These are phyloP conservation scores for Procambarus clarkii DNA, from an alignment of 1,140 invertebrate genomes.

Conservation along the genomic window DNA sequence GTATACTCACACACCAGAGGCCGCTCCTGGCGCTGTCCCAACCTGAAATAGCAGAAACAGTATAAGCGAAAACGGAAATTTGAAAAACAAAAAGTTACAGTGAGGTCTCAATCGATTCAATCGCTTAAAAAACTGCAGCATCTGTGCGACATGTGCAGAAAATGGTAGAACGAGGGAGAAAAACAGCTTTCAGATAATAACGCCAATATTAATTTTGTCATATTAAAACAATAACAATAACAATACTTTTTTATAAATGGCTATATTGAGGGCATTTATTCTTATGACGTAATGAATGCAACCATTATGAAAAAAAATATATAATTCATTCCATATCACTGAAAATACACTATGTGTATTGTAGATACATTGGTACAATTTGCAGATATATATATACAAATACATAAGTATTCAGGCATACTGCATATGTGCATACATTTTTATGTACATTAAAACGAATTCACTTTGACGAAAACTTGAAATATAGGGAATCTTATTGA, in stretches of 20 bases:
- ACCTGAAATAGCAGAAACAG: not conserved
- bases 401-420: not conserved
- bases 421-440: no score
- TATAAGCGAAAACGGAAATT: not conserved
- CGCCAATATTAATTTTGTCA: conserved; percentile 26
- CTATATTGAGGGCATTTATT: not conserved
- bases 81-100: not conserved
- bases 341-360: not conserved
- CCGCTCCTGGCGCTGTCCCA: no score
- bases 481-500: no score
- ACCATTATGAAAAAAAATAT: not conserved
- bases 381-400: not conserved
- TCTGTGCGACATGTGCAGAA: not conserved
- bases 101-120: not conserved
- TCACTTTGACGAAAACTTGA: no score
- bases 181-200: conserved; percentile 40
- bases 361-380: no score
- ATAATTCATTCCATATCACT: conserved; percentile 1
- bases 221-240: conserved; percentile 48
- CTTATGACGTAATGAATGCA: not conserved
- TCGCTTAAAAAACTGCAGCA: not conserved
- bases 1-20: not conserved
- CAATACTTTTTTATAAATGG: conserved; percentile 36
- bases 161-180: conserved; percentile 17
- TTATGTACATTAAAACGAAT: no score